These are phyloP conservation scores for Apomyelois bistriatella DNA, from an alignment of 2,888 invertebrate genomes.

Conservation along the genomic window DNA sequence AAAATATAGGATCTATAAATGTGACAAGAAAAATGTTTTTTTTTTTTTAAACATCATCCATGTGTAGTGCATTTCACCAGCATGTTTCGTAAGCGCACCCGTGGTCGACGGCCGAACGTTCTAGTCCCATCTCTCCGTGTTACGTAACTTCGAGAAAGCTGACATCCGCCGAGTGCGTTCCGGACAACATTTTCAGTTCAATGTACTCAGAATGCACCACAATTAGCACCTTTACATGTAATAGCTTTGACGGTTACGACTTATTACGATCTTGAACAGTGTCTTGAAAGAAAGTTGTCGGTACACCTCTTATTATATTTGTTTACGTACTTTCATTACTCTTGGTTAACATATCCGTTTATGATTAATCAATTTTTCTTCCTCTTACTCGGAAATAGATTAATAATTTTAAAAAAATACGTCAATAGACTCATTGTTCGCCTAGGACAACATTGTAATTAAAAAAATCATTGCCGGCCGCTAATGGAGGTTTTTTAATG, in stretches of 20 bases:
- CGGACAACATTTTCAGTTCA: slow-evolving; percentile 46
- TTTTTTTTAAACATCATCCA: not conserved
- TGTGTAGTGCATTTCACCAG: slow-evolving; percentile 45
- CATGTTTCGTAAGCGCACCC: slow-evolving; percentile 68
- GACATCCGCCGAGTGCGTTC: slow-evolving; percentile 63
- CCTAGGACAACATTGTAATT: too few relatives aligned
- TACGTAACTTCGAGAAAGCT: slow-evolving; percentile 77
- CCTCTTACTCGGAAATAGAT: too few relatives aligned
- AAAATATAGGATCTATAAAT: too few relatives aligned
- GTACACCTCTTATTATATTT: not conserved
- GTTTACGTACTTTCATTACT: not conserved
- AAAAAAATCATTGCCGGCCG: too few relatives aligned
- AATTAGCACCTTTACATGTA: slow-evolving; percentile 31
- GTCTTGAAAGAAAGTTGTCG: slow-evolving; percentile 6
- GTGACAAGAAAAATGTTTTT: too few relatives aligned
- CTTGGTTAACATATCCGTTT: not conserved
- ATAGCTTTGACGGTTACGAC: slow-evolving; percentile 12
- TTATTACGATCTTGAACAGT: slow-evolving; percentile 3
- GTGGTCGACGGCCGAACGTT: slow-evolving; percentile 80
- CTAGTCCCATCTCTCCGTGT: slow-evolving; percentile 71
- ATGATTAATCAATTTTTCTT: too few relatives aligned
- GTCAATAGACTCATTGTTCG: too few relatives aligned
- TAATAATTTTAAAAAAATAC: too few relatives aligned
- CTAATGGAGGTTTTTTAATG: too few relatives aligned
- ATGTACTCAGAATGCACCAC: slow-evolving; percentile 43